Evolutionary conservation across 2,113 vertebrate species (phyloP).

Genomic region (Nycticorax nycticorax): DNA sequence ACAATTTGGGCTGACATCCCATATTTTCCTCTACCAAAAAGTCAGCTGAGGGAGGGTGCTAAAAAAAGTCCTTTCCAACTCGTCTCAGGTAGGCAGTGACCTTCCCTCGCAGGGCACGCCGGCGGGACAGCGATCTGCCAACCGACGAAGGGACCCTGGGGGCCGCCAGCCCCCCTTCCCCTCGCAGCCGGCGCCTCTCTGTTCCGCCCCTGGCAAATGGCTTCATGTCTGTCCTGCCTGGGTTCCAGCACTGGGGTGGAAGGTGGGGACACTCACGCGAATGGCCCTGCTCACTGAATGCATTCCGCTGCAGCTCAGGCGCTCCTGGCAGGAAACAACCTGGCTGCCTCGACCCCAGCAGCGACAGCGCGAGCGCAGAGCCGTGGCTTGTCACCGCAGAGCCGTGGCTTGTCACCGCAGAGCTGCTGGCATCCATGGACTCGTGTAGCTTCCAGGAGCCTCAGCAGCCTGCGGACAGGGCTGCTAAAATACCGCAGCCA

Average conservation of each 20-base stretch:
- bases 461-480: neutral
- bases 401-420: neutral
- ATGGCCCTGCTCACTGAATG: neutral
- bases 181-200: neutral
- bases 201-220: neutral
- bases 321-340: neutral
- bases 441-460: neutral
- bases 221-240: neutral
- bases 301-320: neutral
- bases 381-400: neutral
- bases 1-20: neutral
- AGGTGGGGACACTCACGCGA: neutral
- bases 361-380: neutral
- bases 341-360: neutral
- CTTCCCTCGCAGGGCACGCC: neutral
- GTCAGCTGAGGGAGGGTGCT: neutral
- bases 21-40: neutral
- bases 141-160: neutral
- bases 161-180: neutral
- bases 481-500: neutral
- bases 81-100: neutral
- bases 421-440: neutral
- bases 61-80: conserved; percentile 19
- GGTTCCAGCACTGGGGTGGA: neutral
- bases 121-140: neutral